Base-by-base conservation (phyloP, 2,888 invertebrate species). In the Lacanobia wlatinum region DNA sequence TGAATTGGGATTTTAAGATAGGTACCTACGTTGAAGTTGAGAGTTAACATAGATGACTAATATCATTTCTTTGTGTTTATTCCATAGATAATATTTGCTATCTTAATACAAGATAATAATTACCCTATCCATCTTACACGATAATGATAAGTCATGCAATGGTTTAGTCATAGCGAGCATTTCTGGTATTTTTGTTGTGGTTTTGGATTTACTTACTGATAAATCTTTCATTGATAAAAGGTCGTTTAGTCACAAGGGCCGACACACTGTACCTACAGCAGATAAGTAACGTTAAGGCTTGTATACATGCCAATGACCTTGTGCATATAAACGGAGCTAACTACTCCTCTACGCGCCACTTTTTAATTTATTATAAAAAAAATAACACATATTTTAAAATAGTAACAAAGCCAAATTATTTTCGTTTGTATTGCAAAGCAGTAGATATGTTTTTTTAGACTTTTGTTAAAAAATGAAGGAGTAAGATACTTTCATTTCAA, bases 121-220 rank as follows among this genome's bases (percentile, higher is more conserved):
- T 28, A 73, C 40, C 40, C 18, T 34, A 70, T 62, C 61, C 50
- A 58, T 76, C 43, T 61, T 56, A 14, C 10, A 56, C 28, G 74
- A 75, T 69, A 69, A n/a, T n/a, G 43, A 76, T 46, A 70, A 70
- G 70, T 52, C 56, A 43, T 10, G 10, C 14, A 46, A 12, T 18
- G 23, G 2, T 52, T 76, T 62, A 76, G 70, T 76, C 61, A 76
- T 34, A 52, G 48, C 12, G 28, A 40, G 48, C 21, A 72, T 56
- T 40, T 65, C n/a, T 70, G 56, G 10, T 76, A 38, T 58, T 74
- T 48, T 56, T 75, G 18, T 66, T 68, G 34, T 18, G 34, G 23
- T 66, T 65, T 58, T 43, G 43, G 16, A 66, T 74, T 50, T 16
- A 12, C 43, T 50, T 16, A 12, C 43, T 58, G 66, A 28, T 40